Conservation (phyloP, 2,797 vertebrate genomes). For the Sebastes diaconus region DNA sequence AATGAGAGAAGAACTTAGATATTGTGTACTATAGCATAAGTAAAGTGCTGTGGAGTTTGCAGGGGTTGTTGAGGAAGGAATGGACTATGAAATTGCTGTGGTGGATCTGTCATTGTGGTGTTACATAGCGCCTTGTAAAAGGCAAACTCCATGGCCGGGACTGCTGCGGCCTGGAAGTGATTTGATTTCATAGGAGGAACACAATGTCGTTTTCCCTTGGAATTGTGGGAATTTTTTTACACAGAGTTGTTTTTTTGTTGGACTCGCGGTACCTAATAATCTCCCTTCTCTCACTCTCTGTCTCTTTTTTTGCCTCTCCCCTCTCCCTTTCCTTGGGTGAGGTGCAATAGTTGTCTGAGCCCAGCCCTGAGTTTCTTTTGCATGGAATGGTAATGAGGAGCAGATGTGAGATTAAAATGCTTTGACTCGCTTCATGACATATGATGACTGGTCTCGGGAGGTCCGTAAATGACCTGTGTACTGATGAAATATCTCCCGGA, state of each 20-base stretch:
- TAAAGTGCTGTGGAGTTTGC: conserved; percentile 4
- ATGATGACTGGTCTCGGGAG: conserved; percentile 80
- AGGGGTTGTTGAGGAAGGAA: conserved; percentile 13
- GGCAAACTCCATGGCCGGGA: conserved; percentile 25
- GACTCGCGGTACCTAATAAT: conserved; percentile 34
- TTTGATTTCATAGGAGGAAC: conserved; percentile 50
- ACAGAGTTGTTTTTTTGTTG: conserved; percentile 14
- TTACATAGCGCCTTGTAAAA: conserved; percentile 52
- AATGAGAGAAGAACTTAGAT: background rate
- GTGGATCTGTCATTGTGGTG: conserved; percentile 42
- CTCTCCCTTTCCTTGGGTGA: conserved; percentile 63
- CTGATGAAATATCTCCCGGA: conserved; percentile 80
- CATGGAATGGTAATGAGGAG: conserved; percentile 82
- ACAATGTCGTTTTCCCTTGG: conserved; percentile 37
- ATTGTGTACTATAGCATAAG: background rate
- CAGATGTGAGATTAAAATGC: conserved; percentile 87
- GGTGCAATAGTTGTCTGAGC: conserved; percentile 63
- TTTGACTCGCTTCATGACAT: conserved; percentile 82
- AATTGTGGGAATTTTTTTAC: conserved; percentile 39
- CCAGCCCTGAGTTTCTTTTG: conserved; percentile 70
- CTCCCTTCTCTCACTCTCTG: conserved; percentile 1
- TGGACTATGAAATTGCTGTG: conserved; percentile 40
- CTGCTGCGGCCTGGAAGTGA: conserved; percentile 33
- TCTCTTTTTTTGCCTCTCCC: conserved; percentile 22
- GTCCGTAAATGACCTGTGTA: conserved; percentile 77